These are phyloP conservation scores for Aspidapion aeneum DNA, from an alignment of 2,888 invertebrate genomes.

Conservation along the genomic window DNA sequence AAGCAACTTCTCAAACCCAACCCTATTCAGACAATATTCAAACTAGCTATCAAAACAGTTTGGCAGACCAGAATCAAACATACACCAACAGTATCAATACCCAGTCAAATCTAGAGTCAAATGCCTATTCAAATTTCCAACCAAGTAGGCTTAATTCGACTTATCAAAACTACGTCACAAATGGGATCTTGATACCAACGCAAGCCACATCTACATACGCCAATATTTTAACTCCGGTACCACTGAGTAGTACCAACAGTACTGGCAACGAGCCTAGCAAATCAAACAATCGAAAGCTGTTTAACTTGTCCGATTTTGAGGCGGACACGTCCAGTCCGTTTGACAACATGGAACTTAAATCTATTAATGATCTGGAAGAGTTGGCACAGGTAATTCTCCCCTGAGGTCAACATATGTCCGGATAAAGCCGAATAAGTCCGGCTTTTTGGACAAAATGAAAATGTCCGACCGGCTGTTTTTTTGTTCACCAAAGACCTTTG, in stretches of 20 bases:
- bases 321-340: slow-evolving; percentile 90
- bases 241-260: slow-evolving; percentile 33
- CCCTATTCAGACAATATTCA: not conserved
- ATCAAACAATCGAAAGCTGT: slow-evolving; percentile 38
- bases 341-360: slow-evolving; percentile 88
- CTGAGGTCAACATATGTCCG: too few relatives aligned
- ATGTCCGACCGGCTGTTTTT: too few relatives aligned
- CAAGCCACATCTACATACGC: slow-evolving; percentile 39
- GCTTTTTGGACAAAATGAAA: too few relatives aligned
- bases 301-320: slow-evolving; percentile 78
- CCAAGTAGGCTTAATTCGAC: not conserved
- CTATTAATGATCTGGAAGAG: slow-evolving; percentile 89
- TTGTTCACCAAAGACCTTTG: slow-evolving; percentile 50
- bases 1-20: slow-evolving; percentile 22
- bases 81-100: slow-evolving; percentile 35
- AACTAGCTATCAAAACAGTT: not conserved
- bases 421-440: too few relatives aligned
- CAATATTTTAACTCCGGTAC: slow-evolving; percentile 49
- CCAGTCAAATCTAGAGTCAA: too few relatives aligned
- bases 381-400: slow-evolving; percentile 75
- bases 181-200: slow-evolving; percentile 38
- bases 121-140: too few relatives aligned
- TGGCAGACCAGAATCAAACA: not conserved
- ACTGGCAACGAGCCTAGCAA: slow-evolving; percentile 26
- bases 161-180: slow-evolving; percentile 8